phyloP scores from a whole-genome alignment of 2,113 vertebrate genomes.

The Petroica traversi region DNA sequence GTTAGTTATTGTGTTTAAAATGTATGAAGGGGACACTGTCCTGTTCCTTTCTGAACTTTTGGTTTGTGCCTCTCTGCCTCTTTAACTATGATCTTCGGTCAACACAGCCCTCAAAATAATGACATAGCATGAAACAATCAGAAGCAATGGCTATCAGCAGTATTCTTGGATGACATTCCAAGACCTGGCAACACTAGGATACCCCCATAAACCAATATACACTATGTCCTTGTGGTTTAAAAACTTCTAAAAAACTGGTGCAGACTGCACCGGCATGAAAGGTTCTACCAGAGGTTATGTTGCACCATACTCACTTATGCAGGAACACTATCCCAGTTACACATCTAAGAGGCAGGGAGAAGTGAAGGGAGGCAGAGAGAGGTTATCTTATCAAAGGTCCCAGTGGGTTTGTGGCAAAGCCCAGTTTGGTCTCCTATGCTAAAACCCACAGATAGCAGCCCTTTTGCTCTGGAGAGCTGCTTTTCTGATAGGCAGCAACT shows the following conservation, averaged over 20 bases:
- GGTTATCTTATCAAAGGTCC: constrained; percentile 7
- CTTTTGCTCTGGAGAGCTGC: not conserved
- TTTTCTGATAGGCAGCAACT: constrained; percentile 47
- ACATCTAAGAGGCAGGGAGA: not conserved
- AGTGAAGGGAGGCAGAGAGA: not conserved
- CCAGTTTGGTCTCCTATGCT: not conserved
- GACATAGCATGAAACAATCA: not conserved
- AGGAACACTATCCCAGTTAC: not conserved
- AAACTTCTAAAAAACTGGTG: not conserved
- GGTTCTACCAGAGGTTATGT: not conserved
- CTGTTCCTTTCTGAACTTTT: not conserved
- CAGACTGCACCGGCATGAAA: not conserved
- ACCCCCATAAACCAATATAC: not conserved
- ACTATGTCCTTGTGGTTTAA: not conserved
- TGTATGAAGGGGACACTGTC: not conserved
- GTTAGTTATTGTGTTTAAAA: not conserved
- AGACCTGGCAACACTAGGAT: not conserved
- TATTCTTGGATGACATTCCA: not conserved
- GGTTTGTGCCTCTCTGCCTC: not conserved
- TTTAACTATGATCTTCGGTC: not conserved
- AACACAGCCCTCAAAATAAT: not conserved
- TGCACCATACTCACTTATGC: not conserved
- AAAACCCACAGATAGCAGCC: not conserved
- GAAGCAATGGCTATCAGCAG: not conserved
- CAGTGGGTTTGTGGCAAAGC: not conserved